Conservation (phyloP, 2,888 invertebrate species). For the Agrotis clavis region DNA sequence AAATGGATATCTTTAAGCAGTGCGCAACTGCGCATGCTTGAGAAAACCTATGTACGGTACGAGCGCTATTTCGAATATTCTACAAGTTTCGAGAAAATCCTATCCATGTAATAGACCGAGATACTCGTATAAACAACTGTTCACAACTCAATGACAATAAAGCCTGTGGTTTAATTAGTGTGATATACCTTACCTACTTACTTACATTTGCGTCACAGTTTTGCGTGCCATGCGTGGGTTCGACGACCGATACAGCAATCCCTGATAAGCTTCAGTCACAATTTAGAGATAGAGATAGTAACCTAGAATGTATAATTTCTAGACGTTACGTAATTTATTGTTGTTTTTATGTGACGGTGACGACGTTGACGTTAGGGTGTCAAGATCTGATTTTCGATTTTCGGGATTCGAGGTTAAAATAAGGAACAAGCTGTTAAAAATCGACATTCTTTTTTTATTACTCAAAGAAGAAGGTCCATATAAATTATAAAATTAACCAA, state of each 20-base stretch:
- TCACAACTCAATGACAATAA: constrained; percentile 40
- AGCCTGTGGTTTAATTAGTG: too few species aligned
- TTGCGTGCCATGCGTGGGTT: constrained; percentile 63
- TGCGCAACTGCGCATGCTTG: too few species aligned
- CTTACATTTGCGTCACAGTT: constrained; percentile 53
- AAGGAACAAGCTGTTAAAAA: too few species aligned
- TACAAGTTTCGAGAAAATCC: neutral
- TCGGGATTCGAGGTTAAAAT: too few species aligned
- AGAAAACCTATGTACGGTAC: too few species aligned
- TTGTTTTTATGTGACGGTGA: neutral
- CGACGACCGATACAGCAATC: constrained; percentile 80
- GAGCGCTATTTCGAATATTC: neutral
- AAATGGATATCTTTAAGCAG: too few species aligned
- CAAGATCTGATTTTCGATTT: too few species aligned
- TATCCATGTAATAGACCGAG: neutral
- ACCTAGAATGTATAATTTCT: constrained; percentile 2
- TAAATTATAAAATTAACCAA: too few species aligned
- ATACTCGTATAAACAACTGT: constrained; percentile 13
- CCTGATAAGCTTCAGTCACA: constrained; percentile 63
- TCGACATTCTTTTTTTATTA: too few species aligned
- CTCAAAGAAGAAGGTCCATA: too few species aligned
- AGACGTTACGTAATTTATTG: neutral
- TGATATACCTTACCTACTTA: constrained; percentile 19
- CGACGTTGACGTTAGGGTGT: too few species aligned
- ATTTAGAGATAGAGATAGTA: constrained; percentile 57